A percentile compares a stretch with the other conserved stretches of the same genome.
Conservation (phyloP, 2,888 invertebrate species). For the Metallyticus violacea region DNA sequence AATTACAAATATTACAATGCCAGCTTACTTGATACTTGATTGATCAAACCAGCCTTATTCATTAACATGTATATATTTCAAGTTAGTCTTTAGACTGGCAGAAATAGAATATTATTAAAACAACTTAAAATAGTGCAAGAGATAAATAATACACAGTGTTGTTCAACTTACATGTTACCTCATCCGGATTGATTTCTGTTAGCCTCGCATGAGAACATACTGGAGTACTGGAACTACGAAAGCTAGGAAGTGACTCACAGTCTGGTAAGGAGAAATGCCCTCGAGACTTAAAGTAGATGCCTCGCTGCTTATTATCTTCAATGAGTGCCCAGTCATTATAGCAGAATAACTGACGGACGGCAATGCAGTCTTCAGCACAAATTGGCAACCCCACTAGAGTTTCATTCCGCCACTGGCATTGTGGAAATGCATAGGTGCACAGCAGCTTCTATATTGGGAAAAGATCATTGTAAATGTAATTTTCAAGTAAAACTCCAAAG, state of each 20-base stretch:
- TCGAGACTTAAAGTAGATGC: constrained; percentile 73
- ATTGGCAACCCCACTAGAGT: constrained; percentile 71
- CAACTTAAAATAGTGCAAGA: not conserved
- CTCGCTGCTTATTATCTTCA: constrained; percentile 80
- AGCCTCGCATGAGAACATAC: constrained; percentile 82
- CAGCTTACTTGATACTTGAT: no score
- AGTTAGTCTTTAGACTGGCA: no score
- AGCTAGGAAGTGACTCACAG: constrained; percentile 76
- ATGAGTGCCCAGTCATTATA: constrained; percentile 90
- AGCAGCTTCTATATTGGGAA: constrained; percentile 29
- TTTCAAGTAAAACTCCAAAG: no score
- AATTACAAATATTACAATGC: no score
- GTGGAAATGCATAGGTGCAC: constrained; percentile 65
- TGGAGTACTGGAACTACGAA: constrained; percentile 59
- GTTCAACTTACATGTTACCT: constrained; percentile 69
- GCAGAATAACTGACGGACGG: constrained; percentile 86
- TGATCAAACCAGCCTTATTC: no score
- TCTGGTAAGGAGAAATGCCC: constrained; percentile 87
- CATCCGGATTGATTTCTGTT: constrained; percentile 74
- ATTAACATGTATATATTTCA: no score
- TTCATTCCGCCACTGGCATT: constrained; percentile 66
- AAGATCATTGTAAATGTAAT: no score
- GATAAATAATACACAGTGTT: not conserved
- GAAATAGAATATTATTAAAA: no score
- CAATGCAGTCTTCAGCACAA: constrained; percentile 92